These are phyloP conservation scores for Bradypodion ventrale DNA, from an alignment of 2,797 vertebrate genomes.

Conservation along the genomic window DNA sequence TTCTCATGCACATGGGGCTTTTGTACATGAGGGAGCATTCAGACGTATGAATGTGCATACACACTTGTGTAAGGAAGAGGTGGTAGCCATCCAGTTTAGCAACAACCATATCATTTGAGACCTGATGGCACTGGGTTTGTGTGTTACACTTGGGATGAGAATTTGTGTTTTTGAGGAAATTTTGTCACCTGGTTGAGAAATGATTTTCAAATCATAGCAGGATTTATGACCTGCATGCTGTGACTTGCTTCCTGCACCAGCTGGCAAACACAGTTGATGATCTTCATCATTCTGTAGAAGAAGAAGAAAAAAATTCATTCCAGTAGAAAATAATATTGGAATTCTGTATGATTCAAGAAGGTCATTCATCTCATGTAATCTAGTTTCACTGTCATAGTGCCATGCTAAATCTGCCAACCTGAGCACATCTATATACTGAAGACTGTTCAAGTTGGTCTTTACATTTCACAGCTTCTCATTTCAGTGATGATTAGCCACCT, in stretches of 20 bases:
- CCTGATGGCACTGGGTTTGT: not conserved
- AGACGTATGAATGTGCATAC: not conserved
- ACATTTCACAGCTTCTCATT: conserved; percentile 45
- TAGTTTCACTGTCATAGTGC: not conserved
- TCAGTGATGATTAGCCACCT: conserved; percentile 41
- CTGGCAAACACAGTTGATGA: not conserved
- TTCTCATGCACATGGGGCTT: not conserved
- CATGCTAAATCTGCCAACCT: conserved; percentile 22
- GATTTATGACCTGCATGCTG: not conserved
- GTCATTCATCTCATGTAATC: conserved; percentile 37
- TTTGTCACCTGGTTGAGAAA: not conserved
- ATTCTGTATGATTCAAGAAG: conserved; percentile 2
- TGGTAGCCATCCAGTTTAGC: not conserved
- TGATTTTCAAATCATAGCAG: not conserved
- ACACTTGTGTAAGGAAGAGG: not conserved
- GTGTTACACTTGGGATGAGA: not conserved
- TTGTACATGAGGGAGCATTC: not conserved
- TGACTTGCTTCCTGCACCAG: not conserved
- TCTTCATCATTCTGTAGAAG: not conserved
- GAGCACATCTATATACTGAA: conserved; percentile 39
- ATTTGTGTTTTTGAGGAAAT: not conserved
- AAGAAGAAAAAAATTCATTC: not conserved
- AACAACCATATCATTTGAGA: not conserved
- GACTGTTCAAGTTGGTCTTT: conserved; percentile 50
- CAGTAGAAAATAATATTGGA: conserved; percentile 10